Evolutionary conservation across 2,888 invertebrate genomes (phyloP).

Genomic region (Minunthozetes semirufus): DNA sequence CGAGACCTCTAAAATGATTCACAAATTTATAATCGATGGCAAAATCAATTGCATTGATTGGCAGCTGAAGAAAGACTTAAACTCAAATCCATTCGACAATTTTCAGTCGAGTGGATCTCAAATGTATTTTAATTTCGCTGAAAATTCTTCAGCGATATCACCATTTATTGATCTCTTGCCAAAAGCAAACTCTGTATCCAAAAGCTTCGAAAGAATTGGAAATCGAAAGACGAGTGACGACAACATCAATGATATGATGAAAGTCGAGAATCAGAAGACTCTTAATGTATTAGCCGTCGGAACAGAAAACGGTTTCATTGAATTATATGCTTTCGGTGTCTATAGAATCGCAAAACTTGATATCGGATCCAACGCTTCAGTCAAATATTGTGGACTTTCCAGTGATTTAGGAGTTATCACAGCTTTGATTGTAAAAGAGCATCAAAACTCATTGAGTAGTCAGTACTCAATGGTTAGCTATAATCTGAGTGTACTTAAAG

Average conservation of each 20-base stretch:
- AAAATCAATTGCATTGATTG: conserved; percentile 38
- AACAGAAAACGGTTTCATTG: conserved; percentile 61
- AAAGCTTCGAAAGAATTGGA: background rate
- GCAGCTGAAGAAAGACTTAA: conserved; percentile 44
- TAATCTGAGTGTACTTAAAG: conserved; percentile 11
- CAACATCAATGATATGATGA: conserved; percentile 37
- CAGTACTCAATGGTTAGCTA: conserved; percentile 37
- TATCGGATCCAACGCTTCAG: conserved; percentile 30
- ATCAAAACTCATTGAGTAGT: conserved; percentile 27
- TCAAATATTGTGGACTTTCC: conserved; percentile 62
- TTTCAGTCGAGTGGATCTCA: background rate
- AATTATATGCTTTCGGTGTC: conserved; percentile 72
- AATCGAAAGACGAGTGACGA: conserved; percentile 6
- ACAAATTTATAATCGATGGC: conserved; percentile 32
- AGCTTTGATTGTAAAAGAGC: conserved; percentile 47
- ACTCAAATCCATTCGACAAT: background rate
- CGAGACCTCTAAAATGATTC: conserved; percentile 39
- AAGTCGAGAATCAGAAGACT: conserved; percentile 51
- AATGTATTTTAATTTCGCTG: conserved; percentile 4
- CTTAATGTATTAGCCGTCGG: conserved; percentile 73
- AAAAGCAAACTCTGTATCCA: conserved; percentile 22
- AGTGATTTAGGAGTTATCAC: conserved; percentile 65
- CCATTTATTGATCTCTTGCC: conserved; percentile 31
- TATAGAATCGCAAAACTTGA: conserved; percentile 64
- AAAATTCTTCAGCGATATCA: conserved; percentile 8